Percentiles rank a stretch among this genome's conserved stretches.
Evolutionary conservation across 2,797 vertebrate genomes (phyloP).

Genomic region (Smutsia gigantea): DNA sequence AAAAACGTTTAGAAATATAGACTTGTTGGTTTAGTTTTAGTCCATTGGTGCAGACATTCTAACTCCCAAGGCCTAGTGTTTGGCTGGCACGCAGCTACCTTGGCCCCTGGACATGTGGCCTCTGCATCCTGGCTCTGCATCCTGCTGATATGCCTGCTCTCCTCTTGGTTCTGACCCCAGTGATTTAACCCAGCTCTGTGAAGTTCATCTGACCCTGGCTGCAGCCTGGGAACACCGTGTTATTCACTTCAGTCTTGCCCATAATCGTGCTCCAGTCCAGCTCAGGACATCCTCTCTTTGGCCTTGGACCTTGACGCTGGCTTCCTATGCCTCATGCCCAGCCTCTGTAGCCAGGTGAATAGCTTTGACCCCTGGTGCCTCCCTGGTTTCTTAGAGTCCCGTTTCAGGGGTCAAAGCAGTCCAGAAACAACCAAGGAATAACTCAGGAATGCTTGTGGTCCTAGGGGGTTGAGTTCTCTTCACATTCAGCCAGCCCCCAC

Average conservation of each 20-base stretch:
- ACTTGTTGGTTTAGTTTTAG: not conserved
- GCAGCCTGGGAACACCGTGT: not conserved
- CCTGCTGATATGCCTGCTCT: not conserved
- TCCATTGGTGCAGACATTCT: not conserved
- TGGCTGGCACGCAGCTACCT: not conserved
- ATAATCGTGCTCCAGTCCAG: not conserved
- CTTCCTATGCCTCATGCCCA: not conserved
- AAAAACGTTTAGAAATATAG: not conserved
- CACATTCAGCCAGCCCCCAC: not conserved
- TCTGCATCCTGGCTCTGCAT: not conserved
- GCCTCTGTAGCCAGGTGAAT: not conserved
- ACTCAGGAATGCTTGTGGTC: not conserved
- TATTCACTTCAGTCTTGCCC: not conserved
- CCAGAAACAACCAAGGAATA: not conserved
- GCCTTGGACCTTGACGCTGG: not conserved
- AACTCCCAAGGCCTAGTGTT: not conserved
- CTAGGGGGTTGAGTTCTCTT: not conserved
- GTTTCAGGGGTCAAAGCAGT: not conserved
- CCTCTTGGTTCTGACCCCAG: not conserved
- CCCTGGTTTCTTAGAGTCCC: not conserved
- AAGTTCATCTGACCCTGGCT: not conserved
- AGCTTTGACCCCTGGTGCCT: not conserved
- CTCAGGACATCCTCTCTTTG: not conserved
- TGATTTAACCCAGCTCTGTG: not conserved
- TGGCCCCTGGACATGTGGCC: rapidly evolving